Evolutionary conservation across 2,797 vertebrate species (phyloP), one percentile per base, ranked within the genome.

Genomic region (Perodicticus potto): DNA sequence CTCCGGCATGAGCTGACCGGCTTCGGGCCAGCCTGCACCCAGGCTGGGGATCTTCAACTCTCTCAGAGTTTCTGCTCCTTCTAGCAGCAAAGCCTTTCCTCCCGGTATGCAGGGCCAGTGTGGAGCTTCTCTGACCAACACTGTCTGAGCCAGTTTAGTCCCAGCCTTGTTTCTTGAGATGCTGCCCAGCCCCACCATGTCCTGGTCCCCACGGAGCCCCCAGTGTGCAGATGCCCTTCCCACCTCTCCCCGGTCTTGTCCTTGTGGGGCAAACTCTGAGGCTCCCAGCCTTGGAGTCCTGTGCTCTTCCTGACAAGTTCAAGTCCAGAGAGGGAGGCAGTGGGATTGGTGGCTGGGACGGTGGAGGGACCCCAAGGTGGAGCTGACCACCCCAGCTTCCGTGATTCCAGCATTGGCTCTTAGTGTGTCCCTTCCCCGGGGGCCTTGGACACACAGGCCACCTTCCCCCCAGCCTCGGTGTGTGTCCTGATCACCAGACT

Each of bases 1-100:
- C 23, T 34, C 40, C 0, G 1, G 16, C 2, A 0, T 1, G 19
- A 43, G 5, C 17, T 0, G 7, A 0, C 12, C 53, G 45, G 29
- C 40, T 14, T 23, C 8, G 0, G 59, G 7, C 4, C 16, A n/a
- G 11, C 14, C 4, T 19, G 34, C 29, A 1, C 0, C 63, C 20
- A 13, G 40, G 23, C 9, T 1, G 14, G 14, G 2, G 29, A 10
- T 12, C 74, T 83, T 23, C 27, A 22, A 3, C 32, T 20, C 0
- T 7, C 27, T n/a, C 87, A 23, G 40, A 40, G 23, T 16, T 12
- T 4, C 49, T 13, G 43, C 3, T 65, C 27, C 32, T 16, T 11
- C 19, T 34, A 53, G 27, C 17, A 61, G 9, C 61, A 7, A 25
- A 19, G 11, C 23, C 43, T 53, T 27, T 32, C 37, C 57, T n/a